phyloP scores from a whole-genome alignment of 2,888 invertebrate species.

The Sarcophaga caerulescens region DNA sequence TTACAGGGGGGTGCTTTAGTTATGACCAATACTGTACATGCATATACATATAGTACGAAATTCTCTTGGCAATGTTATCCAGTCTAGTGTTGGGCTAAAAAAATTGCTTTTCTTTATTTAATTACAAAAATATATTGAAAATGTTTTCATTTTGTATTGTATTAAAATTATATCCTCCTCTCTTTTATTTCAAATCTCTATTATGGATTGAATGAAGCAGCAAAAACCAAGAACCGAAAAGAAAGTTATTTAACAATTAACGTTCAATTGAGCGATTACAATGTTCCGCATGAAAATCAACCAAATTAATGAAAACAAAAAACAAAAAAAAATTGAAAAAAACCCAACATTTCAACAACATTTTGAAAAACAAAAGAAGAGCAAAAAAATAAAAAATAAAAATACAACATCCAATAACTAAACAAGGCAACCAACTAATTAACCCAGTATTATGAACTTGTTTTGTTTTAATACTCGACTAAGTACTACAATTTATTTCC shows the following conservation, averaged over 20 bases:
- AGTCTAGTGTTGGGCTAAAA: no score
- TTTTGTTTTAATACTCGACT: neutral
- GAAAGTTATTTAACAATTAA: slow-evolving; percentile 57
- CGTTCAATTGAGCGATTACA: slow-evolving; percentile 52
- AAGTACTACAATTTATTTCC: neutral
- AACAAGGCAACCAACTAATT: slow-evolving; percentile 36
- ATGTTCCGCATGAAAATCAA: slow-evolving; percentile 11
- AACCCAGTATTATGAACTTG: slow-evolving; percentile 38
- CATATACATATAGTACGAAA: no score
- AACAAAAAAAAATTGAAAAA: neutral
- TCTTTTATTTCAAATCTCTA: slow-evolving; percentile 37
- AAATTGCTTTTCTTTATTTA: slow-evolving; percentile 40
- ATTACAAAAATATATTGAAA: slow-evolving; percentile 38
- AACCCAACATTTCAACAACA: no score
- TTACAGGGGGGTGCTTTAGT: no score
- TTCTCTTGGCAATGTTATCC: no score
- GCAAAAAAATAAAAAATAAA: slow-evolving; percentile 14
- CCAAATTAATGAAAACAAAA: slow-evolving; percentile 32
- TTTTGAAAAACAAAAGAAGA: neutral
- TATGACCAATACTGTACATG: no score
- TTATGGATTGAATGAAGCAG: slow-evolving; percentile 52
- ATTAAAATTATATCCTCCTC: neutral
- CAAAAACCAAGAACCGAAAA: slow-evolving; percentile 30
- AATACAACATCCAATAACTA: slow-evolving; percentile 29
- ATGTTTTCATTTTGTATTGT: neutral